A percentile compares a stretch with the other conserved stretches of the same genome.
These are phyloP conservation scores for Drosophila teissieri DNA, from an alignment of 1,140 invertebrate genomes.

Conservation along the genomic window DNA sequence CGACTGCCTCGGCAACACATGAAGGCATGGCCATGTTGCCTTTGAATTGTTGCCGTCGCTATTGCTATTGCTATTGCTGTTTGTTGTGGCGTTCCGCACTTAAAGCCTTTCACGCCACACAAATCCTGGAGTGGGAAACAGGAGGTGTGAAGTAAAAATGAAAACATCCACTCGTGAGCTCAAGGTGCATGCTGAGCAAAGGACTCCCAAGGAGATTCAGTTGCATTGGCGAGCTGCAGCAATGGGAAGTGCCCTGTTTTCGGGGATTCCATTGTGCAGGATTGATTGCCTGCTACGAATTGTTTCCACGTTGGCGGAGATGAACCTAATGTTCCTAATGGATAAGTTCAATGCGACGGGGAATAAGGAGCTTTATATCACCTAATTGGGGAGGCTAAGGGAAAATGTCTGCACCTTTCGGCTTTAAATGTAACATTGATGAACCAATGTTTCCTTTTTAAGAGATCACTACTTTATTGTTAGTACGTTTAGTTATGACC, in stretches of 20 bases:
- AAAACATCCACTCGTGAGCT: slow-evolving; percentile 51
- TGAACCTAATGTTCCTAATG: slow-evolving; percentile 25
- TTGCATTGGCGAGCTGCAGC: slow-evolving; percentile 39
- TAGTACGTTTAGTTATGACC: too few species aligned
- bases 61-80: slow-evolving; percentile 59
- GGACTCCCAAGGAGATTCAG: slow-evolving; percentile 27
- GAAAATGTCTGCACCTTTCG: background rate
- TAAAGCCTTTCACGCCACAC: slow-evolving; percentile 65
- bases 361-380: slow-evolving; percentile 1
- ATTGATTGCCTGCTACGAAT: slow-evolving; percentile 56
- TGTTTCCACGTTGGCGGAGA: slow-evolving; percentile 41
- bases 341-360: slow-evolving; percentile 1
- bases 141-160: slow-evolving; percentile 53
- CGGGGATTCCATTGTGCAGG: slow-evolving; percentile 32
- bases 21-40: slow-evolving; percentile 40
- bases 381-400: background rate
- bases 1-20: slow-evolving; percentile 62
- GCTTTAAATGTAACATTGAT: too few species aligned
- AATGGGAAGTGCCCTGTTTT: slow-evolving; percentile 36
- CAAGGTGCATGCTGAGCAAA: slow-evolving; percentile 52
- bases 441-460: too few species aligned
- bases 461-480: too few species aligned
- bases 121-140: slow-evolving; percentile 30
- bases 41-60: slow-evolving; percentile 49
- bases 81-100: slow-evolving; percentile 68